A percentile compares a stretch with the other conserved stretches of the same genome.
Conservation (phyloP, 2,113 vertebrate species). For the Calypte anna region DNA sequence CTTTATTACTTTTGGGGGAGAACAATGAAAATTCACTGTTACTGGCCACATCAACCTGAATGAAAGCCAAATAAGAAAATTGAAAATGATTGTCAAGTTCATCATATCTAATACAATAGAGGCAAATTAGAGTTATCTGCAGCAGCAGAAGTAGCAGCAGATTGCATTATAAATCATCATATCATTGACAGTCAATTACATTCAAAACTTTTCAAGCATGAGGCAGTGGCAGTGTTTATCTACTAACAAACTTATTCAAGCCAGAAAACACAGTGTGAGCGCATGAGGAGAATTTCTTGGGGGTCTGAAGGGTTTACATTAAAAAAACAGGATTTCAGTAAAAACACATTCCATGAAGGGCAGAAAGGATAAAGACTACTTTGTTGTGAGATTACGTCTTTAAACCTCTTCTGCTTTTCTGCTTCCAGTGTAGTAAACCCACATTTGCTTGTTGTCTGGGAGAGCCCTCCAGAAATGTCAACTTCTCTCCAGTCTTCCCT, state of each 20-base stretch:
- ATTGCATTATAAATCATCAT: slow-evolving; percentile 84
- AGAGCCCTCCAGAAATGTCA: slow-evolving; percentile 32
- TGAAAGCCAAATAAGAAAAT: slow-evolving; percentile 72
- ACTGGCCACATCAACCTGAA: slow-evolving; percentile 67
- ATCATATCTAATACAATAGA: slow-evolving; percentile 76
- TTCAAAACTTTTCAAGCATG: slow-evolving; percentile 80
- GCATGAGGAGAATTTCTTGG: slow-evolving; percentile 35
- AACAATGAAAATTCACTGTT: slow-evolving; percentile 57
- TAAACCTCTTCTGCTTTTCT: not conserved
- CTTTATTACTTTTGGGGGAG: slow-evolving; percentile 41
- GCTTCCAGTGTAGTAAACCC: not conserved
- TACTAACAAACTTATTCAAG: slow-evolving; percentile 71
- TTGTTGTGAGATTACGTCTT: not conserved
- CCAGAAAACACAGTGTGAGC: slow-evolving; percentile 47
- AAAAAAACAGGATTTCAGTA: not conserved
- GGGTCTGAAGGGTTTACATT: not conserved
- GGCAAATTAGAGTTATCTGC: slow-evolving; percentile 79
- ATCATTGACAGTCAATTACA: slow-evolving; percentile 83
- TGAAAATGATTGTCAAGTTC: slow-evolving; percentile 75
- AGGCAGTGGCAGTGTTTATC: slow-evolving; percentile 68
- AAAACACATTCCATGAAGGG: not conserved
- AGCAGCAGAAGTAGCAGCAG: slow-evolving; percentile 73
- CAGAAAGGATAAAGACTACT: not conserved
- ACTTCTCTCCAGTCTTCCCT: slow-evolving; percentile 6
- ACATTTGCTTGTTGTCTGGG: not conserved